phyloP scores from a whole-genome alignment of 1,140 invertebrate genomes.

The Rhopalosiphum padi region DNA sequence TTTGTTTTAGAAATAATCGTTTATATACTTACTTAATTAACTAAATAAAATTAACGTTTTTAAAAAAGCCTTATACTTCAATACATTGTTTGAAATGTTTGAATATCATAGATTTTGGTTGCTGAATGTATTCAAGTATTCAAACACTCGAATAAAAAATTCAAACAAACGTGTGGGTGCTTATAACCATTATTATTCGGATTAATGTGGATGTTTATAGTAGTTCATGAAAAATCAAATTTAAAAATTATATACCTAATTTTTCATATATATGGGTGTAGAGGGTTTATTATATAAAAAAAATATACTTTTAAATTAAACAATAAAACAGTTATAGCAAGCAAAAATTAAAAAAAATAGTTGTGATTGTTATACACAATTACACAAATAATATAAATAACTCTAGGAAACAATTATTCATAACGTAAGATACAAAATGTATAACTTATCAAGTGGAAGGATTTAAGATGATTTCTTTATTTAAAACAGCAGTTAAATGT shows the following conservation, averaged over 20 bases:
- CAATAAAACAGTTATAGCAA: too few relatives aligned
- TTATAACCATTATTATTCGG: not conserved
- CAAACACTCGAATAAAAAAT: not conserved
- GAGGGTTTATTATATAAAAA: too few relatives aligned
- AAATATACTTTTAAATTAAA: too few relatives aligned
- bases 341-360: too few relatives aligned
- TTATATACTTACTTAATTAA: not conserved
- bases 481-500: too few relatives aligned
- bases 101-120: not conserved
- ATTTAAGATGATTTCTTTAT: too few relatives aligned
- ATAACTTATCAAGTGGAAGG: too few relatives aligned
- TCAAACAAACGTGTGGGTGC: not conserved
- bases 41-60: not conserved
- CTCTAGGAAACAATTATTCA: too few relatives aligned
- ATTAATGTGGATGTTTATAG: not conserved
- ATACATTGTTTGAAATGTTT: too few relatives aligned
- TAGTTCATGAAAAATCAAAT: not conserved
- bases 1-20: not conserved
- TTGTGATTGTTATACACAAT: too few relatives aligned
- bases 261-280: not conserved
- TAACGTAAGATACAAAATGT: too few relatives aligned
- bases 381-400: too few relatives aligned
- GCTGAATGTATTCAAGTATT: not conserved
- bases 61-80: not conserved
- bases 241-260: not conserved